Conservation (phyloP, 2,113 vertebrate species). For the Neodontobutis hainanensis region DNA sequence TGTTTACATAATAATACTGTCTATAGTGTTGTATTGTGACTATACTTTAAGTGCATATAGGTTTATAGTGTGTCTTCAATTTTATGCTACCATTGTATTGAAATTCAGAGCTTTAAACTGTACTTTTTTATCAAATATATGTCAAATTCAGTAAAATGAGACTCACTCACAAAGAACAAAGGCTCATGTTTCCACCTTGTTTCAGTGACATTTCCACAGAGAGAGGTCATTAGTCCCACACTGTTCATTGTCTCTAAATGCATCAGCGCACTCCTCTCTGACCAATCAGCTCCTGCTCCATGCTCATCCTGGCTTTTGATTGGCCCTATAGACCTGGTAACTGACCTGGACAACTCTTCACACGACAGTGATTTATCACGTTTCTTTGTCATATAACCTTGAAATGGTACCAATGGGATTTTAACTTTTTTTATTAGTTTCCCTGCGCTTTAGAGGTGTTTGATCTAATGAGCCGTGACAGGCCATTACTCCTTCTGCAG, state of each 20-base stretch:
- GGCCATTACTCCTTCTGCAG: too few species aligned
- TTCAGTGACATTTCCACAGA: not conserved
- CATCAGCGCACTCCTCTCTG: not conserved
- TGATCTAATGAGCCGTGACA: not conserved
- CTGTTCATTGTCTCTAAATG: not conserved
- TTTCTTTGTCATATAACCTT: conserved; percentile 7
- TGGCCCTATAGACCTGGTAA: not conserved
- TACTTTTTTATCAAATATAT: too few species aligned
- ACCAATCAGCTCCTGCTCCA: not conserved
- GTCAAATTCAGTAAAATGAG: too few species aligned
- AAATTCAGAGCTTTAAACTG: too few species aligned
- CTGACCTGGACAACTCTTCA: not conserved
- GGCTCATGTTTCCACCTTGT: not conserved
- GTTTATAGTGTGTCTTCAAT: too few species aligned
- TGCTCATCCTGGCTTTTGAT: not conserved
- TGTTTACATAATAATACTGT: too few species aligned
- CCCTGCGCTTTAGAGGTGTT: too few species aligned
- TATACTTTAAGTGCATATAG: too few species aligned
- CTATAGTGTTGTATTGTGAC: too few species aligned
- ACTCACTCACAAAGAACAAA: not conserved
- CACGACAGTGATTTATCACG: conserved; percentile 2
- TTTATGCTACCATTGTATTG: too few species aligned
- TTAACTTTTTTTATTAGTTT: not conserved
- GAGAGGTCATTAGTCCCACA: not conserved
- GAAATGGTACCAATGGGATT: not conserved